Evolutionary conservation across 2,888 invertebrate species (phyloP), one percentile per base, ranked within the genome.

Genomic region (Troilus luridus): DNA sequence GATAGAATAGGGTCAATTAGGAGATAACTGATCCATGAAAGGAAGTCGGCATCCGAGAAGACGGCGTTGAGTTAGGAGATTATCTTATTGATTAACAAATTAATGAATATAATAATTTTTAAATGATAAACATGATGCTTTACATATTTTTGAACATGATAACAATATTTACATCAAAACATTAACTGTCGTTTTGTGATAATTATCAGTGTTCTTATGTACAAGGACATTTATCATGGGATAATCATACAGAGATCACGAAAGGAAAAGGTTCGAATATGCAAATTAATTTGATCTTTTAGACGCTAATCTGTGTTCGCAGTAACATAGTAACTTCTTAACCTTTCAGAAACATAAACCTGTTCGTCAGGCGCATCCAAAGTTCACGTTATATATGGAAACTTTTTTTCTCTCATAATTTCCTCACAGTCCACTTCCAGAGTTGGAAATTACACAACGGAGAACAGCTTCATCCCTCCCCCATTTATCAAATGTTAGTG

Each of bases 401-500:
- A 21, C 17, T 41, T 41, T 77, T 77, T 77, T 77, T 77, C 9
- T 77, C 9, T 9, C n/a, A 24, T 67, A 12, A 77, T 77, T 77
- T 41, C 41, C 17, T 41, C 72, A 77, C 17, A 77, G 19, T 77
- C 27, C 17, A 77, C 72, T 77, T 77, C 10, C 72, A 77, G 27
- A 77, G 72, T 41, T 2, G 67, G 17, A 17, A 27, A 41, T 77
- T 77, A 77, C 41, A 77, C 72, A 77, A 77, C 27, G 12, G 14
- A n/a, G 67, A 77, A 41, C 24, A 41, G 72, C 72, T 77, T 77
- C 72, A 77, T 41, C 12, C 72, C 72, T 41, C 27, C 14, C 10
- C 27, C 17, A 41, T 77, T 77, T 77, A 77, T 77, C 72, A 77
- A 77, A 77, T 41, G 72, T 77, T 77, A 77, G 27, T 77, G 72